A percentile compares a stretch with the other conserved stretches of the same genome.
Conservation (phyloP, 2,888 invertebrate species). For the Axea sp. region DNA sequence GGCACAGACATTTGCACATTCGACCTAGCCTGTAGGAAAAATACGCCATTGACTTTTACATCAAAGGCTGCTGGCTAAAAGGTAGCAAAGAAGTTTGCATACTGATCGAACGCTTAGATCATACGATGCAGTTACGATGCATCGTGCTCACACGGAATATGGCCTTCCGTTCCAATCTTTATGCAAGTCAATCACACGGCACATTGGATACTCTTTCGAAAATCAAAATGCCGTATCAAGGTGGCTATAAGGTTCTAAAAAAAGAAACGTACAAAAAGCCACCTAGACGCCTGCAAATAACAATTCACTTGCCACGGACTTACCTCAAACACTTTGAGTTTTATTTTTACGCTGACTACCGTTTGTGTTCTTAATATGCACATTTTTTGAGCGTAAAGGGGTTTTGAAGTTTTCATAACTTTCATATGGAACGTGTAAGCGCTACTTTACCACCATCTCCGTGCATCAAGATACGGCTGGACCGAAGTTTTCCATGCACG, state of each 20-base stretch:
- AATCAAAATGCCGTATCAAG: conserved; percentile 63
- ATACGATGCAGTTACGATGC: conserved; percentile 71
- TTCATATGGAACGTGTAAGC: conserved; percentile 55
- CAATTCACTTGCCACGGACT: conserved; percentile 52
- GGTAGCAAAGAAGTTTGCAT: conserved; percentile 76
- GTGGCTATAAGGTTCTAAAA: conserved; percentile 63
- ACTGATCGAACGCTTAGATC: conserved; percentile 75
- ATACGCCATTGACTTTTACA: conserved; percentile 78
- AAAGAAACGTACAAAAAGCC: conserved; percentile 55
- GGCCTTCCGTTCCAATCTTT: conserved; percentile 63
- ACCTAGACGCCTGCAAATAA: conserved; percentile 51
- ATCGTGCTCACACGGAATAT: conserved; percentile 67
- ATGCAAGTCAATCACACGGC: conserved; percentile 64
- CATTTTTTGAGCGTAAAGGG: conserved; percentile 33
- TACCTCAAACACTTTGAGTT: conserved; percentile 47
- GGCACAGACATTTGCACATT: conserved; percentile 65
- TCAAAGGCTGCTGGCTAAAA: conserved; percentile 78
- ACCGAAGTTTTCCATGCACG: conserved; percentile 48
- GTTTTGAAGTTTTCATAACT: conserved; percentile 56
- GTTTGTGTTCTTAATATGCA: conserved; percentile 50
- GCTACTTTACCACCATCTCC: conserved; percentile 40
- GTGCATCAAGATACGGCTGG: conserved; percentile 47
- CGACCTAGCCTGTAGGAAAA: conserved; percentile 75
- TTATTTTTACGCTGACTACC: conserved; percentile 29
- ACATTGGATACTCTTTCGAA: conserved; percentile 65